A percentile compares a stretch with the other conserved stretches of the same genome.
These are phyloP conservation scores for Hepsetus odoe DNA, from an alignment of 2,113 vertebrate genomes.

Conservation along the genomic window DNA sequence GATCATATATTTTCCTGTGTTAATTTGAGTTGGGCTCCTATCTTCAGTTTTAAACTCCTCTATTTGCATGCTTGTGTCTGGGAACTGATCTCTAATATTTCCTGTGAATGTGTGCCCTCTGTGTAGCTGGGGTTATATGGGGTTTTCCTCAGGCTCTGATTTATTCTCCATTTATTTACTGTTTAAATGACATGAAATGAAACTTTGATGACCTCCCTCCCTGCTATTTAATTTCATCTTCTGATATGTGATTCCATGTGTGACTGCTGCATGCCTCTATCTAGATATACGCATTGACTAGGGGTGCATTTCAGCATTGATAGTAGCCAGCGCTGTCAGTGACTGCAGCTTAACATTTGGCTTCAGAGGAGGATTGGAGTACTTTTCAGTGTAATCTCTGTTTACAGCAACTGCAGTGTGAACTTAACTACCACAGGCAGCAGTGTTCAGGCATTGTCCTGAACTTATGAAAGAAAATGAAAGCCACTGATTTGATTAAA, in stretches of 20 bases:
- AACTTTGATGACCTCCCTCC: background rate
- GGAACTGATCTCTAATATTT: constrained; percentile 36
- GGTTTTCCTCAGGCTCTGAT: background rate
- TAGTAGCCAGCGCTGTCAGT: constrained; percentile 7
- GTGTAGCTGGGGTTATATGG: constrained; percentile 24
- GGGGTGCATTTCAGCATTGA: background rate
- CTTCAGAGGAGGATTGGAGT: background rate
- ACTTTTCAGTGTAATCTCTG: background rate
- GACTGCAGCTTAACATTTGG: constrained; percentile 31
- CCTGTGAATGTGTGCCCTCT: constrained; percentile 52
- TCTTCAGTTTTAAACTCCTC: background rate
- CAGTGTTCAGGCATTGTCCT: no score
- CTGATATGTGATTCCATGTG: constrained; percentile 62
- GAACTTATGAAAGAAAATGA: no score
- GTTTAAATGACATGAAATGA: background rate
- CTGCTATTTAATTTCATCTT: constrained; percentile 2
- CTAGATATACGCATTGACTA: constrained; percentile 19
- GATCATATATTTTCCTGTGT: constrained; percentile 7
- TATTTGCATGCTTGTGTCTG: constrained; percentile 42
- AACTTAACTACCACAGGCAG: no score
- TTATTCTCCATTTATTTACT: background rate
- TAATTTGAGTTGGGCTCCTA: constrained; percentile 30
- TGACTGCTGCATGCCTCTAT: constrained; percentile 73
- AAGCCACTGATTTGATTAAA: no score
- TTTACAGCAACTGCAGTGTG: background rate